Evolutionary conservation across 2,113 vertebrate species (phyloP), one percentile per base, ranked within the genome.

Genomic region (Sinocyclocheilus rhinocerous): DNA sequence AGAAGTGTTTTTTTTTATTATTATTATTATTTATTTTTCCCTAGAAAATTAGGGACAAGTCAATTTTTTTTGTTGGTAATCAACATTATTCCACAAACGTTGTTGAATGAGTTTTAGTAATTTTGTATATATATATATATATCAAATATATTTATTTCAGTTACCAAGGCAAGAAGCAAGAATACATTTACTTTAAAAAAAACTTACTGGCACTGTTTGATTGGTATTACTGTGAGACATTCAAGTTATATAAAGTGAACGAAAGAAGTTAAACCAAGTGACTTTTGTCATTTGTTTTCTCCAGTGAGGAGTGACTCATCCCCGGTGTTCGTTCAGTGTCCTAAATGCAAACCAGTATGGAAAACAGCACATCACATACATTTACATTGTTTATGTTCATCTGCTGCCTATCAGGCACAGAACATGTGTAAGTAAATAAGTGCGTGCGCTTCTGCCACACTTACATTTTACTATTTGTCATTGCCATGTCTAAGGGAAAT

Each of bases 371-470:
- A 33, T 67, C 72, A 87, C 45, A 61, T 50, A 67, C 59, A 81
- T 82, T 77, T 77, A 87, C 63, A 85, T 80, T 91, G 84, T 67
- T 65, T 42, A 63, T 45, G 59, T 77, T 69, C 59, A 75, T 87
- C 76, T 86, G 83, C 61, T 48, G 85, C 59, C 75, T 83, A 89
- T 24, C 83, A 73, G n/a, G 73, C 57, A 39, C 15, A 85, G n/a
- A 33, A 50, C 50, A 15, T 18, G 15, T 29, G 16, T 82, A 77
- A 59, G 61, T 61, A 65, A 69, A 75, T 81, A 80, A 22, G 22
- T 52, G 55, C 39, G 3, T 72, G 12, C 42, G 26, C 15, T n/a
- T 20, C 76, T 59, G 2, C 18, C 36, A 45, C 20, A 18, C 57
- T n/a, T 48, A 48, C 0, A 48, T 48, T 48, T 12, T 48, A 48